A percentile compares a stretch with the other conserved stretches of the same genome.
phyloP scores from a whole-genome alignment of 2,113 vertebrate species.

The Siphamia tubifer region DNA sequence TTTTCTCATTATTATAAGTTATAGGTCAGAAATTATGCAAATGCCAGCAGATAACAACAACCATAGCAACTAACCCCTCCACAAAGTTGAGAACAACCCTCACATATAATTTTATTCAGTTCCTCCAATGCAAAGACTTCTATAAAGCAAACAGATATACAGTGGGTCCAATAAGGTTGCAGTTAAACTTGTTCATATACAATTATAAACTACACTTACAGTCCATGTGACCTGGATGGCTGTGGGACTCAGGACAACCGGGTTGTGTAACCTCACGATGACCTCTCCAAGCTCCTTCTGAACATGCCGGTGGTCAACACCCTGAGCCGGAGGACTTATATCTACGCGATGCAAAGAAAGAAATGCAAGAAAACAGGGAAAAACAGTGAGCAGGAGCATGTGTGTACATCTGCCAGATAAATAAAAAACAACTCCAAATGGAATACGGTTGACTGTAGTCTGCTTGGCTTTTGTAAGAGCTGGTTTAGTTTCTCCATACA shows the following conservation, averaged over 20 bases:
- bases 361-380: neutral
- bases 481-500: neutral
- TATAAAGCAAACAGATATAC: neutral
- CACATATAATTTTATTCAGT: too few species aligned
- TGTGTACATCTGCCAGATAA: too few species aligned
- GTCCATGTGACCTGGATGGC: constrained; percentile 97
- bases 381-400: neutral
- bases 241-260: constrained; percentile 91
- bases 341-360: constrained; percentile 74
- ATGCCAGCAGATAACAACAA: too few species aligned
- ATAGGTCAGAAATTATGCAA: too few species aligned
- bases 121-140: neutral
- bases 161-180: neutral
- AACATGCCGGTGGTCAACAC: constrained; percentile 97
- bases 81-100: too few species aligned
- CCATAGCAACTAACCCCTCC: too few species aligned
- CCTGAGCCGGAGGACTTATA: constrained; percentile 97
- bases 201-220: constrained; percentile 76
- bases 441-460: neutral
- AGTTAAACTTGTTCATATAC: neutral
- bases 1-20: too few species aligned
- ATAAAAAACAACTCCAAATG: neutral
- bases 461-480: constrained; percentile 8
- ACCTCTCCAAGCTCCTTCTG: constrained; percentile 97
- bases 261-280: constrained; percentile 92